These are phyloP conservation scores for Pedionomus torquatus DNA, from an alignment of 2,113 vertebrate species.

Conservation along the genomic window DNA sequence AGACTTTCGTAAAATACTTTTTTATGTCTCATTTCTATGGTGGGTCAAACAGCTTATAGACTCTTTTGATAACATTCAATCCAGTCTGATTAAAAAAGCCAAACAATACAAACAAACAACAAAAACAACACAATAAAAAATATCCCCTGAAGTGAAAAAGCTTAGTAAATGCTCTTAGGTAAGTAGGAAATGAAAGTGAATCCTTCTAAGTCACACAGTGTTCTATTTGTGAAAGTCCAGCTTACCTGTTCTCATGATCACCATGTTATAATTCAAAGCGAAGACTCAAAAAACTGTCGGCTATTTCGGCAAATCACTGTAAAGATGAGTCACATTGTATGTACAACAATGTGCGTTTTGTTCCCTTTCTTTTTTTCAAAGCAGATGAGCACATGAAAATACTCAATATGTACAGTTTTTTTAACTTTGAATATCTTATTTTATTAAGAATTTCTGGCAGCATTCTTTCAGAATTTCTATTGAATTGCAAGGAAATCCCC, in stretches of 20 bases:
- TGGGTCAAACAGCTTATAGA: not conserved
- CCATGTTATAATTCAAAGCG: too few relatives aligned
- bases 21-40: not conserved
- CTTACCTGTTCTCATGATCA: too few relatives aligned
- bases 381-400: not conserved
- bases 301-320: not conserved
- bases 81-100: not conserved
- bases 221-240: not conserved
- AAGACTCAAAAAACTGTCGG: not conserved
- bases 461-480: not conserved
- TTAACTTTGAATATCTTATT: not conserved
- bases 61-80: not conserved
- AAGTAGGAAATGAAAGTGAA: not conserved
- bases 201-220: not conserved
- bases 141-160: accelerated
- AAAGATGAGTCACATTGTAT: not conserved
- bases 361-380: not conserved
- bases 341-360: not conserved
- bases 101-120: not conserved
- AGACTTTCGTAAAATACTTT: not conserved
- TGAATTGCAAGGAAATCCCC: not conserved
- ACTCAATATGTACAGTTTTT: not conserved
- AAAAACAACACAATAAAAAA: not conserved
- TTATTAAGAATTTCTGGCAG: not conserved
- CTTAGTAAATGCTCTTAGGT: not conserved